Evolutionary conservation across 2,797 vertebrate genomes (phyloP).

Genomic region (Falco peregrinus): DNA sequence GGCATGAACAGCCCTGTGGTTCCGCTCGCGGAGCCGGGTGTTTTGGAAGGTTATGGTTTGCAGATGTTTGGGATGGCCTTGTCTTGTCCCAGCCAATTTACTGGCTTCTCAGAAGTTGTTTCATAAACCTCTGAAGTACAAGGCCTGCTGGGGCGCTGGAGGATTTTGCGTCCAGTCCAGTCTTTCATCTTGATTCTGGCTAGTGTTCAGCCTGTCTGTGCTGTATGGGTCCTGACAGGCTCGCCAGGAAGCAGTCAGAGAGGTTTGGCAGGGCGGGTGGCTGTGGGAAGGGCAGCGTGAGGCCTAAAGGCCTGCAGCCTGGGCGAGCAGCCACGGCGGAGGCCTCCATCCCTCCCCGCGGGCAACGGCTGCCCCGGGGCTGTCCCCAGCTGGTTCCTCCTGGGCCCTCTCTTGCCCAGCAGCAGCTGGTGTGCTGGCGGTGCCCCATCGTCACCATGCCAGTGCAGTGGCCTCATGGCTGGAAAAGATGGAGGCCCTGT

Average conservation of each 20-base stretch:
- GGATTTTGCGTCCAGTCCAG: neutral
- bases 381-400: rapidly evolving
- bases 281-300: neutral
- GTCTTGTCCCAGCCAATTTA: neutral
- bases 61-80: neutral
- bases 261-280: neutral
- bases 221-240: neutral
- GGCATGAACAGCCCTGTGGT: neutral
- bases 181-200: neutral
- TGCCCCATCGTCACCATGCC: rapidly evolving
- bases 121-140: neutral
- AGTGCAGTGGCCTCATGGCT: neutral
- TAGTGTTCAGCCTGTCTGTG: neutral
- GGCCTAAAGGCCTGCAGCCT: neutral
- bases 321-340: neutral
- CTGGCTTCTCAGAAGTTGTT: neutral
- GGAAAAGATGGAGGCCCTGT: neutral
- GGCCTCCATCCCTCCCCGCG: neutral
- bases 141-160: neutral
- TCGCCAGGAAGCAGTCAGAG: rapidly evolving
- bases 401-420: neutral
- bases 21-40: neutral
- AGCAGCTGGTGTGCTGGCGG: rapidly evolving
- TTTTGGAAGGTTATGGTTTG: neutral
- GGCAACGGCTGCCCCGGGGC: neutral